Evolutionary conservation across 2,888 invertebrate species (phyloP), one percentile per base, ranked within the genome.

Genomic region (Automeris io): DNA sequence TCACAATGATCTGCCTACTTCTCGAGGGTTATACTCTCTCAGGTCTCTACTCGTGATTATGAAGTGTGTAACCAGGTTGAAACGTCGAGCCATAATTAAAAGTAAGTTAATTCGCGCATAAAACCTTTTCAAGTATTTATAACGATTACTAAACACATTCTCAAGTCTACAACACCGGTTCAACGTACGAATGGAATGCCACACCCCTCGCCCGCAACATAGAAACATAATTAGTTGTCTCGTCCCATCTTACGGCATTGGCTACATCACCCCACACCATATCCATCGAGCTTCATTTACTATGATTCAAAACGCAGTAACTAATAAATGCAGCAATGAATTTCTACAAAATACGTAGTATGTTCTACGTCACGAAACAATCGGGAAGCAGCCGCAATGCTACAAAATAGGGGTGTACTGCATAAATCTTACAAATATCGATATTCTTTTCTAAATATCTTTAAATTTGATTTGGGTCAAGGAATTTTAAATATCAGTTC

Each of bases 211-310:
- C 67, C 69, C 58, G 67, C 72, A 66, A 74, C 75, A 74, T 76
- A 78, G 78, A 74, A 73, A 74, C 74, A 75, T 83, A 85, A 85
- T 85, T 83, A 82, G 82, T 72, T 70, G 67, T 74, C 75, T 71
- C 74, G 69, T 72, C 79, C 67, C 66, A 64, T 62, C 58, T 56
- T 61, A 61, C 57, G 49, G 49, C 60, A 59, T 54, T 54, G 61
- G 70, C 63, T 60, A 47, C 57, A 67, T 65, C 64, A 56, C 57
- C 42, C 42, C 54, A 52, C 60, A 55, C 53, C 56, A 45, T 56
- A 49, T 68, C 63, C 73, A 78, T 72, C 64, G 76, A 48, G 42
- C 39, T 47, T 39, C 29, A 4, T 26, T n/a, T n/a, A 13, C 9
- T 12, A 7, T 11, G 12, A 6, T n/a, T 7, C 21, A 13, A 18